These are phyloP conservation scores for Rhaphigaster nebulosa DNA, from an alignment of 2,888 invertebrate genomes.

Conservation along the genomic window DNA sequence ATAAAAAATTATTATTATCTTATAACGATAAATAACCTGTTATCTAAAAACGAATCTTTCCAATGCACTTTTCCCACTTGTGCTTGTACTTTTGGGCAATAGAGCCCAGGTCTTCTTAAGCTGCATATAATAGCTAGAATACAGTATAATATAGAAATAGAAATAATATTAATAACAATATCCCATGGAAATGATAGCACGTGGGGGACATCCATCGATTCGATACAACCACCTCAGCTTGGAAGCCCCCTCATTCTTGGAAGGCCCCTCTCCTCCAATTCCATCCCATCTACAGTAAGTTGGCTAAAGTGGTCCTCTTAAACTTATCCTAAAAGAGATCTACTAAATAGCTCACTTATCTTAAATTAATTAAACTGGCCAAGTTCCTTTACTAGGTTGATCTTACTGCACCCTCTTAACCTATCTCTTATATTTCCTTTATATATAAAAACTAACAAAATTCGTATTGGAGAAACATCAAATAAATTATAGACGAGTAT, in stretches of 20 bases:
- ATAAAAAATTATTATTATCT: too few species aligned
- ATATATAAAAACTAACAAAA: too few species aligned
- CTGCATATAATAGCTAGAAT: too few species aligned
- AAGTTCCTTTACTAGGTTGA: neutral
- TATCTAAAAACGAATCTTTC: too few species aligned
- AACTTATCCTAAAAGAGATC: conserved; percentile 19
- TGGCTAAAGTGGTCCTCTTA: neutral
- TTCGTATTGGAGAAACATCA: too few species aligned
- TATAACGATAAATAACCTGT: too few species aligned
- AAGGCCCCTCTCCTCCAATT: neutral
- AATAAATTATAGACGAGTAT: too few species aligned
- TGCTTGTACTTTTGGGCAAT: too few species aligned
- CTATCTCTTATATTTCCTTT: neutral
- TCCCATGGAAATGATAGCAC: neutral
- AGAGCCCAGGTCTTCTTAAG: too few species aligned
- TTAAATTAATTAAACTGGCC: neutral
- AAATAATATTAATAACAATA: neutral
- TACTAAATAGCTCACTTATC: conserved; percentile 1
- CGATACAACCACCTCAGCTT: neutral
- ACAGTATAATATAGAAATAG: too few species aligned
- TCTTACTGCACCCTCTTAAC: neutral
- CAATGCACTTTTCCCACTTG: too few species aligned
- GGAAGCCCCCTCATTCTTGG: too few species aligned
- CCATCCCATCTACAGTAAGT: neutral
- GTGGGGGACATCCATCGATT: neutral